Evolutionary conservation across 53 echinoderm and acorn worm species (phyloP).

Genomic region (Paracentrotus lividus): DNA sequence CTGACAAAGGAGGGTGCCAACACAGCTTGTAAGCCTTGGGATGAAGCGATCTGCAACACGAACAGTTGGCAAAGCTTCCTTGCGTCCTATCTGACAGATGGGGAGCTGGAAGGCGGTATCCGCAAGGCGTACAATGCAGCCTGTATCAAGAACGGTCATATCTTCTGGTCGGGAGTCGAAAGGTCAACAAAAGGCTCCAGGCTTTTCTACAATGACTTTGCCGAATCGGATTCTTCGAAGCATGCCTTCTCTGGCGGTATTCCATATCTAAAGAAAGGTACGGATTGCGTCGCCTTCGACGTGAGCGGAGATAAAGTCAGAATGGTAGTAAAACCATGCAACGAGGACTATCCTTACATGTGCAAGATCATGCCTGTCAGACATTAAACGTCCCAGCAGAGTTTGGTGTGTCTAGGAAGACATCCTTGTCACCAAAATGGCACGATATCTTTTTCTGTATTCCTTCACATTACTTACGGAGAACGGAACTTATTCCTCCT

Average conservation of each 20-base stretch:
- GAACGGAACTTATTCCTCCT: too few species aligned
- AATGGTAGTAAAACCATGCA: background rate
- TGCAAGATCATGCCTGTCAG: background rate
- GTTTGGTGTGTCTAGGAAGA: too few species aligned
- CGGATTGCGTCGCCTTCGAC: background rate
- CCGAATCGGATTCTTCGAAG: background rate
- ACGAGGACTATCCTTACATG: background rate
- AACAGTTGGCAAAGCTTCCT: background rate
- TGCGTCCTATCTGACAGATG: background rate
- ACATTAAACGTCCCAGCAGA: too few species aligned
- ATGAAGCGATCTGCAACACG: background rate
- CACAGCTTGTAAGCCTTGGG: background rate
- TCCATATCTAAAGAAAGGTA: too few species aligned
- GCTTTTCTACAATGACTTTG: background rate
- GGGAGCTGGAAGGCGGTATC: background rate
- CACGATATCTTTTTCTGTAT: too few species aligned
- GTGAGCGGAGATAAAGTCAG: background rate
- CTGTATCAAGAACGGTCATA: background rate
- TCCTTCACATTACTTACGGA: too few species aligned
- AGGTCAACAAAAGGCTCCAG: background rate
- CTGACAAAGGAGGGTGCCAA: background rate
- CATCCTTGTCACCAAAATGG: too few species aligned
- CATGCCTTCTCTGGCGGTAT: background rate
- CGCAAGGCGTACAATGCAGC: background rate
- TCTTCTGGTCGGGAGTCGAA: background rate